A percentile compares a stretch with the other conserved stretches of the same genome.
phyloP scores from a whole-genome alignment of 1,140 invertebrate genomes.

The Drosophila ananassae region DNA sequence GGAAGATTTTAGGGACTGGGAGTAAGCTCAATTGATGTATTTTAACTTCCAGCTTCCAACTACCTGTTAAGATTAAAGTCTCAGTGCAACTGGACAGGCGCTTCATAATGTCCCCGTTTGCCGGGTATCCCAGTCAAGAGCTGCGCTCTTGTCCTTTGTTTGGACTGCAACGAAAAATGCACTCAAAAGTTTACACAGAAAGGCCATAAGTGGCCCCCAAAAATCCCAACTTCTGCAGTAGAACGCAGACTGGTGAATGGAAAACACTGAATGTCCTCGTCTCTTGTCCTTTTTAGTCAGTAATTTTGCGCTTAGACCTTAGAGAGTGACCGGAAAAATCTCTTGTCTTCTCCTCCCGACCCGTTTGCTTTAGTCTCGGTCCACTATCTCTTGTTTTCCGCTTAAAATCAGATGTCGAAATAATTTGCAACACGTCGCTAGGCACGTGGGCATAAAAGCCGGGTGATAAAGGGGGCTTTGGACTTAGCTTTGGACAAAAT shows the following conservation, averaged over 20 bases:
- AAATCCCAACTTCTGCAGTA: slow-evolving; percentile 7
- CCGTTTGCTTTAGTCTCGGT: not conserved
- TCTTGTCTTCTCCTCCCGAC: slow-evolving; percentile 20
- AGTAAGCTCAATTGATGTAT: no score
- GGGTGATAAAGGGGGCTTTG: not conserved
- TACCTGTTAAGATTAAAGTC: no score
- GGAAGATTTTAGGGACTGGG: no score
- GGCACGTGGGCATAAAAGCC: slow-evolving; percentile 52
- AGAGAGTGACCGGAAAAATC: slow-evolving; percentile 53
- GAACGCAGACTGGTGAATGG: slow-evolving; percentile 3
- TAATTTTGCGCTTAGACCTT: slow-evolving; percentile 77
- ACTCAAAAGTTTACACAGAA: slow-evolving; percentile 82
- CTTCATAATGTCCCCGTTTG: slow-evolving; percentile 62
- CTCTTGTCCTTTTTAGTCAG: slow-evolving; percentile 61
- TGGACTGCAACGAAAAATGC: slow-evolving; percentile 76
- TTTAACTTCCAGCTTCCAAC: no score
- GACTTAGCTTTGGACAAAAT: slow-evolving; percentile 17
- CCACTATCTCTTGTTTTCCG: slow-evolving; percentile 77
- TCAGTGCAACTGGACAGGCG: slow-evolving; percentile 23
- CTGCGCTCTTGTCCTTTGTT: slow-evolving; percentile 64
- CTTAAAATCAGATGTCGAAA: slow-evolving; percentile 83
- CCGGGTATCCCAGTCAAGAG: slow-evolving; percentile 29
- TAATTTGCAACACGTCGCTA: slow-evolving; percentile 80
- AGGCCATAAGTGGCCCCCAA: slow-evolving; percentile 70
- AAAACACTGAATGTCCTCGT: slow-evolving; percentile 3